phyloP scores from a whole-genome alignment of 35 echinoderm and acorn worm species.

The Stichopus chloronotus region DNA sequence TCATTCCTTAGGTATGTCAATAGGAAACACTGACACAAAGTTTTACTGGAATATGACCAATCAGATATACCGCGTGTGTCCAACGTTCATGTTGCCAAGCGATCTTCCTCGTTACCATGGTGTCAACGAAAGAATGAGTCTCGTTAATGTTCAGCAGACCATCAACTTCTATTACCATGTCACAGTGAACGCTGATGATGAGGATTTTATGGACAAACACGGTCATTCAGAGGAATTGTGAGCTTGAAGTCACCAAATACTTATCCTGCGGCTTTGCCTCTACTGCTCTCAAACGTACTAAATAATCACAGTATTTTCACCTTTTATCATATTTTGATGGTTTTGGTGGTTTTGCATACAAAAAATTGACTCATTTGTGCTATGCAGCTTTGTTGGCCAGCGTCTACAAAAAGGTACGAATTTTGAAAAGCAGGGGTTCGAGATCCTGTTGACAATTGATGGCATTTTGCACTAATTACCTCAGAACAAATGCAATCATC shows the following conservation, averaged over 20 bases:
- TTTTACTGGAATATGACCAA: constrained; percentile 68
- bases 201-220: not conserved
- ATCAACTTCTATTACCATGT: constrained; percentile 85
- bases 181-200: constrained; percentile 69
- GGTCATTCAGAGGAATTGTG: constrained; percentile 9
- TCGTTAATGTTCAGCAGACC: constrained; percentile 64
- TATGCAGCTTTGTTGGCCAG: no score
- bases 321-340: no score
- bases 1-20: constrained; percentile 59
- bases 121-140: constrained; percentile 82
- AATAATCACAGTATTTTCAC: no score
- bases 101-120: constrained; percentile 84
- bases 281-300: no score
- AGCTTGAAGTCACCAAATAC: not conserved
- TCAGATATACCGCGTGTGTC: constrained; percentile 78
- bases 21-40: constrained; percentile 87
- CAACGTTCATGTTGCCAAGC: constrained; percentile 61
- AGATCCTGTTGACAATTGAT: no score
- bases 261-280: no score
- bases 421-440: no score
- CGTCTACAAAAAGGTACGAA: no score
- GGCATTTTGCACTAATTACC: no score
- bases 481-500: no score
- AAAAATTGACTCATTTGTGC: no score
- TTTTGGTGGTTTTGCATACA: no score